phyloP scores from a whole-genome alignment of 2,888 invertebrate genomes.

The Leptinotarsa peninsularis region DNA sequence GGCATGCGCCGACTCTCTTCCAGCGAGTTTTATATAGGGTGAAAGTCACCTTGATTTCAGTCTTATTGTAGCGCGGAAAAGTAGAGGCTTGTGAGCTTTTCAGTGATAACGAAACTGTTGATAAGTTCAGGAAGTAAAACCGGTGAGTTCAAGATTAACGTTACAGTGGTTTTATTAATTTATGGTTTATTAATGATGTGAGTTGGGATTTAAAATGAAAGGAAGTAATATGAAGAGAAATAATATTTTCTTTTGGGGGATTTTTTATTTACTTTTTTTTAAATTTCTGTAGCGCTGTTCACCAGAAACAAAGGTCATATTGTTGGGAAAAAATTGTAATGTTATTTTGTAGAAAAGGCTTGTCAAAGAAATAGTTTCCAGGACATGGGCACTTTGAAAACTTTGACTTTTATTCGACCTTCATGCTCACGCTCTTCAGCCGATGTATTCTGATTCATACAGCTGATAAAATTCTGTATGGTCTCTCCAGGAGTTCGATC shows the following conservation, averaged over 20 bases:
- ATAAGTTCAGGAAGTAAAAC: neutral
- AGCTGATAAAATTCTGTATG: neutral
- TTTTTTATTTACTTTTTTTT: too few species aligned
- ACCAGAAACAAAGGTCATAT: too few species aligned
- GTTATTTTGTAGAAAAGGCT: too few species aligned
- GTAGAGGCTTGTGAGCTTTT: neutral
- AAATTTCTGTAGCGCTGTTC: too few species aligned
- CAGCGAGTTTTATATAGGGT: constrained; percentile 35
- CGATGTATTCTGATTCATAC: neutral
- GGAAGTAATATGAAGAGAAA: too few species aligned
- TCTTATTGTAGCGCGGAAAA: constrained; percentile 11
- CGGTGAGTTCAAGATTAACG: neutral
- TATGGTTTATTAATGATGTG: too few species aligned
- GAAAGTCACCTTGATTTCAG: constrained; percentile 46
- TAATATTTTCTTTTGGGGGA: too few species aligned
- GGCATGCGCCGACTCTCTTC: constrained; percentile 39
- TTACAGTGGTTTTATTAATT: neutral
- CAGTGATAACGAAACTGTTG: neutral
- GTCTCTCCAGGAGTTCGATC: too few species aligned
- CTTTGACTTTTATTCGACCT: neutral
- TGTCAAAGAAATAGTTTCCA: too few species aligned
- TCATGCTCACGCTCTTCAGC: neutral
- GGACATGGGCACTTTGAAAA: neutral
- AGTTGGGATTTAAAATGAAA: too few species aligned
- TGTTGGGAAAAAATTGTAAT: too few species aligned